These are phyloP conservation scores for Spizella passerina DNA, from an alignment of 2,797 vertebrate genomes.

Conservation along the genomic window DNA sequence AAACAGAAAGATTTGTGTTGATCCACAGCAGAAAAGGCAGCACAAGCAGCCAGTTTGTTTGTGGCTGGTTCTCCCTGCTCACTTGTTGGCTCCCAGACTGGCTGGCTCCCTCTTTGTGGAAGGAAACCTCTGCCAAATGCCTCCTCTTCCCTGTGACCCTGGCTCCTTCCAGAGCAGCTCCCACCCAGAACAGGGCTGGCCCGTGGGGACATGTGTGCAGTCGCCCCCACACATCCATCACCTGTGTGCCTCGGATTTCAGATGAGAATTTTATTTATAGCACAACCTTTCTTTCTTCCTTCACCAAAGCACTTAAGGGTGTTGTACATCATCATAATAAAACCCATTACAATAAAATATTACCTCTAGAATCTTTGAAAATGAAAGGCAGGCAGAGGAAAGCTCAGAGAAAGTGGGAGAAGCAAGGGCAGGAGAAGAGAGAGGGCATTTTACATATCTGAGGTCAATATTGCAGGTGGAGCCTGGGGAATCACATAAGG, in stretches of 20 bases:
- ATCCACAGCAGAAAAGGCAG: not conserved
- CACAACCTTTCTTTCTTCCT: conserved; percentile 15
- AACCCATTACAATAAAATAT: conserved; percentile 37
- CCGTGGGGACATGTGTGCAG: not conserved
- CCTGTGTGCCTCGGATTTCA: not conserved
- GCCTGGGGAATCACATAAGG: not conserved
- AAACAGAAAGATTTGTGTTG: not conserved
- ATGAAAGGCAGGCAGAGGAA: not conserved
- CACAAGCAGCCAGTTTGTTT: not conserved
- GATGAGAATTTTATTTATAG: conserved; percentile 47
- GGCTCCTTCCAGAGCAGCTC: not conserved
- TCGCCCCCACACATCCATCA: not conserved
- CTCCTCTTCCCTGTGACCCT: not conserved
- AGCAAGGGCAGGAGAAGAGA: not conserved
- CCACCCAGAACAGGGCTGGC: not conserved
- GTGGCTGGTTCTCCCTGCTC: not conserved
- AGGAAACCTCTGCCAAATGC: not conserved
- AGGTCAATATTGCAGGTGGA: not conserved
- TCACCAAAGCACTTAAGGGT: conserved; percentile 31
- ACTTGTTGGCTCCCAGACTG: not conserved
- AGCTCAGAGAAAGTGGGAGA: not conserved
- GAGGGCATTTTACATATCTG: not conserved
- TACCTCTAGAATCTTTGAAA: not conserved
- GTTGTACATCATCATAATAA: conserved; percentile 33
- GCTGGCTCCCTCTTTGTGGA: not conserved